Percentiles rank a stretch among this genome's conserved stretches.
Evolutionary conservation across 2,888 invertebrate genomes (phyloP).

Genomic region (Zygogramma bicolorata): DNA sequence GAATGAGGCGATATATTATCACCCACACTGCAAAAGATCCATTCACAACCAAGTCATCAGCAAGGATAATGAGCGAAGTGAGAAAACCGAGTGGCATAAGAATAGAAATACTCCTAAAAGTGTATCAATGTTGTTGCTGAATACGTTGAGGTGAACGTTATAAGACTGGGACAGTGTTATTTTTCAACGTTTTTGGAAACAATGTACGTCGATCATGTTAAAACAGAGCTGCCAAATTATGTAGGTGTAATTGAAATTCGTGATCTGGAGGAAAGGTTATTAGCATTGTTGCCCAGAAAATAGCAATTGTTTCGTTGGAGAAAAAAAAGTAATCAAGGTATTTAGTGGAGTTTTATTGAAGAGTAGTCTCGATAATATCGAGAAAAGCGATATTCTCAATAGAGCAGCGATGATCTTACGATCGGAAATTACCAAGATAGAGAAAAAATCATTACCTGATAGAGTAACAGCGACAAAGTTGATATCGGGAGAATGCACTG

Average conservation of each 20-base stretch:
- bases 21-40: background rate
- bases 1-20: conserved; percentile 10
- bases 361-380: conserved; percentile 31
- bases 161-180: background rate
- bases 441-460: conserved; percentile 31
- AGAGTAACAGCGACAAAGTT: conserved; percentile 33
- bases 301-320: background rate
- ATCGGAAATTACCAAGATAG: conserved; percentile 36
- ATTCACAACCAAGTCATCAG: background rate
- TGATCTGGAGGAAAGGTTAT: background rate
- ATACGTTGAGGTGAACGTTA: background rate
- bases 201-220: background rate
- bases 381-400: conserved; percentile 27
- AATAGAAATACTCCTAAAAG: background rate
- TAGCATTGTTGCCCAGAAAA: conserved; percentile 1
- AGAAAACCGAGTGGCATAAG: conserved; percentile 7
- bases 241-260: background rate
- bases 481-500: conserved; percentile 40
- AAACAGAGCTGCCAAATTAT: background rate
- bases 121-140: background rate
- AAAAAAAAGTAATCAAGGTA: conserved; percentile 37
- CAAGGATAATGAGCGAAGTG: background rate
- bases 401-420: conserved; percentile 37
- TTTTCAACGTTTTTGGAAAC: background rate
- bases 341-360: conserved; percentile 33